Base-by-base conservation (phyloP, 2,888 invertebrate species). In the Synanthedon andrenaeformis region DNA sequence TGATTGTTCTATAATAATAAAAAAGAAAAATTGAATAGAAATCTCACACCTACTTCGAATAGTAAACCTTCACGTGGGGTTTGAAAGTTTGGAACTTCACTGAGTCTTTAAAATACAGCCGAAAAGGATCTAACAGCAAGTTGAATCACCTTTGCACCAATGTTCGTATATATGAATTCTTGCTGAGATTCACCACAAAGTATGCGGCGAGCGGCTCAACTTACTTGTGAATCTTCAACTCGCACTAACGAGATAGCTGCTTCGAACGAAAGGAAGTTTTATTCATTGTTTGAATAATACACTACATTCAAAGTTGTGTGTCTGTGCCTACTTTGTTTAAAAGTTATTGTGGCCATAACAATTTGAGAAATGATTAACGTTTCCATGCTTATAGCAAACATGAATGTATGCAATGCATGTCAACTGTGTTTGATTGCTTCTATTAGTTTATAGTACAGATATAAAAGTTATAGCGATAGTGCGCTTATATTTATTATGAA, bases 201-300 rank as follows among this genome's bases (percentile, higher is more conserved):
- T 56, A 54, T 54, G 59, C 59, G 56, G 56, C 59, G 58, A 51
- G 58, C 54, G 61, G 59, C 58, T 64, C 61, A 62, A 71, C 66
- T 70, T 65, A 64, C 56, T 67, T 66, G 60, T 67, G 69, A 71
- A 72, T 72, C 75, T 72, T 75, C 69, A 74, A 76, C 74, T 70
- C 67, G 63, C 63, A 67, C 65, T 60, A 61, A 55, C 56, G 57
- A 63, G 61, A 69, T 67, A 69, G 56, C 59, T 55, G 53, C 61
- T 58, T 57, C 68, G 60, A 64, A 64, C 58, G 62, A 72, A 71
- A 74, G 81, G 82, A 83, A 79, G 83, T 81, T 81, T 74, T 75
- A 72, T 74, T 70, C 69, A 67, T 63, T 72, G 74, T 74, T 74
- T 74, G 72, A 70, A 74, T 77, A 79, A 76, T 70, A 74, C 62